Base-by-base conservation (phyloP, 2,797 vertebrate genomes). In the Neosilurus mollespiculum region DNA sequence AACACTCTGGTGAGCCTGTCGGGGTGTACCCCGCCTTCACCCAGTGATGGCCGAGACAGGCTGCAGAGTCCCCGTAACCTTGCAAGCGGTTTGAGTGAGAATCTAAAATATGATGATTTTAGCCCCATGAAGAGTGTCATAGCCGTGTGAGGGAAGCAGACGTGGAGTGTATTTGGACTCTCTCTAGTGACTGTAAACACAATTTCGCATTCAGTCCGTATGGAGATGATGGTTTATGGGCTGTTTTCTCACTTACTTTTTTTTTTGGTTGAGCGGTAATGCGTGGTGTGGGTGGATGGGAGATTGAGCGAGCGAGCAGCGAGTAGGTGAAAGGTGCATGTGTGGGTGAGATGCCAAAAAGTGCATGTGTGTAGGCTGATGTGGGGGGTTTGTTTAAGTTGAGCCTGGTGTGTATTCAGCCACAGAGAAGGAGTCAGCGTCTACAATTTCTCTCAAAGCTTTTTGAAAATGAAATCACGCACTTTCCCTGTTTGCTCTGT, bases 341-440 rank as follows among this genome's bases (percentile, higher is more conserved):
- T 72, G 88, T 87, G 85, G 85, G 87, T 85, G 85, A 84, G 86
- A 84, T 84, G 79, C 77, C 86, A 88, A 87, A 87, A 87, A 86
- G 82, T 82, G 83, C 51, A 58, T 43, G 37, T 43, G 49, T 78
- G 86, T 83, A 83, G 87, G 87, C 73, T 76, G 37, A 72, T 71
- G 86, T 84, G 71, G 84, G 84, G 59, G 84, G 80, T 70, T 76
- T 64, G 37, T 86, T 88, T 54, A 59, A 86, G 84, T n/a, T 76
- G 67, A 70, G 72, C 37, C 15, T 67, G 79, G n/a, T 37, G 61
- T 58, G 78, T 69, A 65, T 73, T 73, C 49, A 59, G 66, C 79
- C 64, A 61, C 51, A 80, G 53, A 84, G 58, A 30, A 51, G 26
- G 18, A 64, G 76, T 80, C 77, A 9, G 56, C 59, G 53, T 18